Evolutionary conservation across 2,888 invertebrate genomes (phyloP).

Genomic region (Eupithecia subfuscata): DNA sequence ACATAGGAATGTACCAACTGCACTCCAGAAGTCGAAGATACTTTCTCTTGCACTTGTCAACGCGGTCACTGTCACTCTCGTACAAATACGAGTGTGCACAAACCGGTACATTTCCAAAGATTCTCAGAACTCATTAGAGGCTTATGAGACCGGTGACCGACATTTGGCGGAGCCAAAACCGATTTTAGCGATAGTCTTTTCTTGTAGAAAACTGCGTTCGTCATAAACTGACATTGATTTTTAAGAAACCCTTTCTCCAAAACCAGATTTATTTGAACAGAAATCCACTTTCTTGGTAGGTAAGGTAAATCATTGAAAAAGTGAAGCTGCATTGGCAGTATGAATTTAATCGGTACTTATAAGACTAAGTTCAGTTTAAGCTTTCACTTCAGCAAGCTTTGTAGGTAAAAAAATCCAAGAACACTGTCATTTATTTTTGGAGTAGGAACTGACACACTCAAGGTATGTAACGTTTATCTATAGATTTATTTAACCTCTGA

Average conservation of each 20-base stretch:
- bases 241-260: background rate
- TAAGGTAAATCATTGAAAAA: background rate
- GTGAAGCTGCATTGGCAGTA: background rate
- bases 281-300: background rate
- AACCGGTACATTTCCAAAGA: conserved; percentile 23
- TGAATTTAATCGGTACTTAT: background rate
- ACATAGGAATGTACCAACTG: conserved; percentile 19
- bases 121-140: conserved; percentile 8
- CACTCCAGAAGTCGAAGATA: conserved; percentile 17
- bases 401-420: background rate
- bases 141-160: background rate
- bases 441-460: background rate
- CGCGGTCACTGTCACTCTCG: conserved; percentile 61
- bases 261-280: background rate
- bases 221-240: background rate
- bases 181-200: background rate
- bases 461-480: background rate
- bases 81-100: conserved; percentile 33
- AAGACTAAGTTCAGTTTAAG: background rate
- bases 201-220: background rate
- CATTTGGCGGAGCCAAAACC: background rate
- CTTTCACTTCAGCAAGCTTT: conserved; percentile 8
- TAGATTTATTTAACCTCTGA: background rate
- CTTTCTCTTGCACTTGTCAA: conserved; percentile 57
- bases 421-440: background rate